Conservation (phyloP, 2,888 invertebrate genomes). For the Drosophila mercatorum region DNA sequence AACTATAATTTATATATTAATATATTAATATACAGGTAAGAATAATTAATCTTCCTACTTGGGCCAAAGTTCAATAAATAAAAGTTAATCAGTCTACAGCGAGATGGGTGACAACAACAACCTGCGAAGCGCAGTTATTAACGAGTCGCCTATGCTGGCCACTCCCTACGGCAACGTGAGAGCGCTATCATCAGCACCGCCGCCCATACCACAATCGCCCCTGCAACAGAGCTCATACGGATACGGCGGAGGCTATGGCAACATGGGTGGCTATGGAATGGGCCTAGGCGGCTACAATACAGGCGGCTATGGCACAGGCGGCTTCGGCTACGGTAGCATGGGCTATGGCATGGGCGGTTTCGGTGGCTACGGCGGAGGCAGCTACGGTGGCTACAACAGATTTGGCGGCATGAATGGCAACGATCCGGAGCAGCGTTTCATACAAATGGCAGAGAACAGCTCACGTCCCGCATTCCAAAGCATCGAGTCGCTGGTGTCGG, state of each 20-base stretch:
- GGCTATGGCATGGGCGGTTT: slow-evolving; percentile 47
- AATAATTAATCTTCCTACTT: slow-evolving; percentile 13
- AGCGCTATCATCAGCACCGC: slow-evolving; percentile 34
- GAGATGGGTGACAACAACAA: slow-evolving; percentile 73
- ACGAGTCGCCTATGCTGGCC: slow-evolving; percentile 75
- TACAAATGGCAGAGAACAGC: slow-evolving; percentile 95
- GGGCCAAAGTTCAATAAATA: slow-evolving; percentile 56
- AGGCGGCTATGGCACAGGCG: slow-evolving; percentile 43
- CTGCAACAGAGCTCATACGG: slow-evolving; percentile 43
- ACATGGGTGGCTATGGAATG: slow-evolving; percentile 37
- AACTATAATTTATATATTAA: background rate
- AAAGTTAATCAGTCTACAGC: slow-evolving; percentile 30
- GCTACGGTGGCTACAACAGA: slow-evolving; percentile 74
- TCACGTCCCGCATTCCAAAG: slow-evolving; percentile 97
- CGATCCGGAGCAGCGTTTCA: slow-evolving; percentile 87
- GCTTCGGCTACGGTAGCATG: slow-evolving; percentile 31
- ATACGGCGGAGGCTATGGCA: slow-evolving; percentile 38
- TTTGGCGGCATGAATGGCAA: slow-evolving; percentile 76
- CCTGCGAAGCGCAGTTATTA: slow-evolving; percentile 78
- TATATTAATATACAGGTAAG: slow-evolving; percentile 27
- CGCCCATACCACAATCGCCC: slow-evolving; percentile 47
- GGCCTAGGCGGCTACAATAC: slow-evolving; percentile 48
- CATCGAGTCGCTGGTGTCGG: slow-evolving; percentile 95
- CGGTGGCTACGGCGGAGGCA: slow-evolving; percentile 39
- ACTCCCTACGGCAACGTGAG: slow-evolving; percentile 55